Evolutionary conservation across 2,113 vertebrate species (phyloP), one percentile per base, ranked within the genome.

Genomic region (Montifringilla adamsi): DNA sequence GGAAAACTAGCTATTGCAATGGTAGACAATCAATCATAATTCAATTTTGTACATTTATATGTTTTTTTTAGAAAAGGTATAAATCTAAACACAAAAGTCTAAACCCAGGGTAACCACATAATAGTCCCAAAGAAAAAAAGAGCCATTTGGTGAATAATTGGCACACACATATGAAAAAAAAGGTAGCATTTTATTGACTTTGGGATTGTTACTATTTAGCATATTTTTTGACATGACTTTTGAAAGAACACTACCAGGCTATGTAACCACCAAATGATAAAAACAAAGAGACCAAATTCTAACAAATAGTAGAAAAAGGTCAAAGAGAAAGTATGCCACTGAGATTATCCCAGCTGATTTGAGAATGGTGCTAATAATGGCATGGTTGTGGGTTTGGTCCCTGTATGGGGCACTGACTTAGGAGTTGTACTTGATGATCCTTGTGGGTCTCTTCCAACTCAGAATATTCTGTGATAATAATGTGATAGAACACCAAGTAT

Each of bases 391-490:
- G 15, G 4, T 56, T 75, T 66, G 23, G 41, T 41, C 43, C 5
- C 10, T 47, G 13, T 24, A 30, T 20, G 20, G n/a, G 19, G 4
- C 43, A 35, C 30, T 62, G 47, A 43, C 26, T 53, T 17, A 28
- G 28, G 50, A n/a, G 7, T 3, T 53, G 17, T 16, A 24, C 60
- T 56, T 0, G 0, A 15, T 24, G 19, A n/a, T 58, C 20, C 20
- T 49, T 49, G 20, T 11, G 35, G 20, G 6, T 43, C 20, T n/a
- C 24, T 49, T 30, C 43, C 30, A 49, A 7, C 5, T 43, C 60
- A 35, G 35, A 41, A 58, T 43, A 35, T 43, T 41, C 24, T 58
- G 24, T 49, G 83, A 20, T 21, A 49, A 60, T 10, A 28, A 43
- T 31, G 28, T 49, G 22, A 20, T 23, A 44, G 41, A 75, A 18